Evolutionary conservation across 2,888 invertebrate genomes (phyloP), one percentile per base, ranked within the genome.

Genomic region (Dicyrtomina minuta): DNA sequence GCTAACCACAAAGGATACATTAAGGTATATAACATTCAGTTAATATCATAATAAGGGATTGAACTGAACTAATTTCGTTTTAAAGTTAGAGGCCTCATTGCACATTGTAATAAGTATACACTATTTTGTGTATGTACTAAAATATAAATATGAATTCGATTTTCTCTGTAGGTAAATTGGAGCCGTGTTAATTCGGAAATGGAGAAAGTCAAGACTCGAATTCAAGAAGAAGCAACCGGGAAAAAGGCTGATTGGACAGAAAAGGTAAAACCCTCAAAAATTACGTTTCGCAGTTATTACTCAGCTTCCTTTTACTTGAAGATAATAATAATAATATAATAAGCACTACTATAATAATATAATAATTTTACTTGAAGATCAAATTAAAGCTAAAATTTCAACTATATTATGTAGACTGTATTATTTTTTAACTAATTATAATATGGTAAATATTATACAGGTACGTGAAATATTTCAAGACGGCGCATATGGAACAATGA

Each of bases 1-100:
- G 96, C 96, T 3, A 91, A 92, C 78, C 91, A 94, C 81, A 91
- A 93, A 80, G 96, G 96, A n/a, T 93, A 93, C 79, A 90, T 96
- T 70, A 90, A 90, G 62, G 77, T 77, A 51, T 27, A 20, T 33
- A 17, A 46, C 62, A 69, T 66, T n/a, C n/a, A n/a, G n/a, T n/a
- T n/a, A n/a, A n/a, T n/a, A n/a, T n/a, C n/a, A n/a, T n/a, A n/a
- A n/a, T n/a, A n/a, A n/a, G n/a, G n/a, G n/a, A n/a, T n/a, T n/a
- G n/a, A n/a, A n/a, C n/a, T n/a, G n/a, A n/a, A n/a, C n/a, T n/a
- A n/a, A n/a, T n/a, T n/a, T n/a, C n/a, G n/a, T n/a, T n/a, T n/a
- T n/a, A n/a, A n/a, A n/a, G n/a, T 53, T 41, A 70, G n/a, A n/a
- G n/a, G n/a, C n/a, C n/a, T n/a, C n/a, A n/a, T n/a, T n/a, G n/a